These are phyloP conservation scores for Danaus melanippus DNA, from an alignment of 1,140 invertebrate genomes.

Conservation along the genomic window DNA sequence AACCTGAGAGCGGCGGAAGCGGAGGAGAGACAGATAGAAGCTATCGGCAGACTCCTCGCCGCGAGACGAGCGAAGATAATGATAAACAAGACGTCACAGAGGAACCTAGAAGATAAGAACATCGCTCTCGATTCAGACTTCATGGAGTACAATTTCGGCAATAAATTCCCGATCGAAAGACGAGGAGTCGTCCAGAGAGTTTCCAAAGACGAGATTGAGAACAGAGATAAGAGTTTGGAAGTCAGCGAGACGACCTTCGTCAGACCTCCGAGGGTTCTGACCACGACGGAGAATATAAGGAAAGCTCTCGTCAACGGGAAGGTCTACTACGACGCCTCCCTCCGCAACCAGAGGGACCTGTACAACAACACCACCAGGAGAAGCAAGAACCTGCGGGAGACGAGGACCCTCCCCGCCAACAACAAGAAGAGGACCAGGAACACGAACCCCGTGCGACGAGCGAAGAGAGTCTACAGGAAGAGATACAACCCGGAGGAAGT, in stretches of 20 bases:
- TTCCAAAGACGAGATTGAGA: slow-evolving; percentile 59
- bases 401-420: slow-evolving; percentile 36
- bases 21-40: slow-evolving; percentile 69
- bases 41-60: slow-evolving; percentile 61
- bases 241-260: slow-evolving; percentile 61
- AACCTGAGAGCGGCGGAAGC: slow-evolving; percentile 62
- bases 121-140: slow-evolving; percentile 55
- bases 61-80: slow-evolving; percentile 53
- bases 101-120: slow-evolving; percentile 54
- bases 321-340: slow-evolving; percentile 59
- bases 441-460: slow-evolving; percentile 54
- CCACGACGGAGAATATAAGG: slow-evolving; percentile 56
- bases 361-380: slow-evolving; percentile 41
- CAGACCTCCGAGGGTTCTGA: slow-evolving; percentile 52
- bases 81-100: slow-evolving; percentile 58
- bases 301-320: slow-evolving; percentile 62
- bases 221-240: slow-evolving; percentile 56
- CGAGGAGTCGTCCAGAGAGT: slow-evolving; percentile 52
- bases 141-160: slow-evolving; percentile 52
- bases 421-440: slow-evolving; percentile 47
- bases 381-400: slow-evolving; percentile 45
- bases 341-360: slow-evolving; percentile 53
- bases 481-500: slow-evolving; percentile 65
- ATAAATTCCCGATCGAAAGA: slow-evolving; percentile 52
- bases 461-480: slow-evolving; percentile 55